Percentiles rank a stretch among this genome's conserved stretches.
Conservation (phyloP, 2,113 vertebrate species). For the Psilopsiagon aymara region DNA sequence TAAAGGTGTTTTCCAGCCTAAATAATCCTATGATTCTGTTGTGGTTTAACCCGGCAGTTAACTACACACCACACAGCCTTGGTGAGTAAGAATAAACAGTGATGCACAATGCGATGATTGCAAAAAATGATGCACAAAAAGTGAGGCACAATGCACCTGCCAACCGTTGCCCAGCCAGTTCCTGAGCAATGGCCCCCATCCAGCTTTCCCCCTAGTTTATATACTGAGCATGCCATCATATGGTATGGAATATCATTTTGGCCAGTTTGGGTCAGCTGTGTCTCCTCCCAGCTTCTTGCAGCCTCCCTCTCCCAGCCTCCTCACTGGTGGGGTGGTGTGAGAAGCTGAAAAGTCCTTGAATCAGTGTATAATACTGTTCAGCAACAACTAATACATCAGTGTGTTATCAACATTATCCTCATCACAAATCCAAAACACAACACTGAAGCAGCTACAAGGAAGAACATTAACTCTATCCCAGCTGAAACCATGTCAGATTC, state of each 20-base stretch:
- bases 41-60: background rate
- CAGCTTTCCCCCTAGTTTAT: background rate
- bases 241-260: background rate
- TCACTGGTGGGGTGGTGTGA: background rate
- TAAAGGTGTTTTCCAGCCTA: background rate
- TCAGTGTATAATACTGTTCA: background rate
- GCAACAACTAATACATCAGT: background rate
- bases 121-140: too few species aligned
- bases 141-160: background rate
- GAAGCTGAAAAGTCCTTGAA: background rate
- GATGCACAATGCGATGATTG: background rate
- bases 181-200: background rate
- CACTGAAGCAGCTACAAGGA: background rate
- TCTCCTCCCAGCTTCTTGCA: background rate
- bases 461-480: background rate
- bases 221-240: background rate
- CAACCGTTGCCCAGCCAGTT: background rate
- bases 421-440: background rate
- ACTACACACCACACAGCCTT: background rate
- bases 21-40: background rate
- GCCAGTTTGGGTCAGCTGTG: background rate
- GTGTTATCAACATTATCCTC: background rate
- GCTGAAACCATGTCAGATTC: background rate
- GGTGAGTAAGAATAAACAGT: background rate
- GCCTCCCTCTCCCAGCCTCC: background rate